phyloP scores from a whole-genome alignment of 2,113 vertebrate species.

The Columbina picui region DNA sequence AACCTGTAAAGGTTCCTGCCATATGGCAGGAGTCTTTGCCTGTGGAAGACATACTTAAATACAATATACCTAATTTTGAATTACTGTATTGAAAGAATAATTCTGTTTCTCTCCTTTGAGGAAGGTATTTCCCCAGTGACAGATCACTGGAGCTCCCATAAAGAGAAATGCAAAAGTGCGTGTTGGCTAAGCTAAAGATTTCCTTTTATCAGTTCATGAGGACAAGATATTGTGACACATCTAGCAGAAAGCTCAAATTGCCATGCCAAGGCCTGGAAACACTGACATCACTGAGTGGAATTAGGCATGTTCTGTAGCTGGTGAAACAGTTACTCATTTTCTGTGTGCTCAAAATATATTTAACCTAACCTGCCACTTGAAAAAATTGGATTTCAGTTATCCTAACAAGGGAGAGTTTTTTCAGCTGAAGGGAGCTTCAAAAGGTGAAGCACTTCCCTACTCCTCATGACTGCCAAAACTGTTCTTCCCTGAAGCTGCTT shows the following conservation, averaged over 20 bases:
- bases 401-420: conserved; percentile 7
- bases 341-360: background rate
- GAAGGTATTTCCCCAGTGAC: background rate
- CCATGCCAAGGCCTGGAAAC: background rate
- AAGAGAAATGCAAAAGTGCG: background rate
- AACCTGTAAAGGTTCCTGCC: background rate
- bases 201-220: background rate
- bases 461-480: background rate
- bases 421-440: conserved; percentile 24
- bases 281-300: background rate
- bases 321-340: background rate
- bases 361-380: background rate
- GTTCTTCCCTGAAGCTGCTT: background rate
- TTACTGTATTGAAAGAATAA: background rate
- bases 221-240: background rate
- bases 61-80: background rate
- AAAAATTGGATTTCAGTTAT: background rate
- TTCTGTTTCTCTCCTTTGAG: background rate
- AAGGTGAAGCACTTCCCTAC: background rate
- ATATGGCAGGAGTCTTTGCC: background rate
- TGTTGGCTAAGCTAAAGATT: background rate
- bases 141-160: background rate
- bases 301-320: background rate
- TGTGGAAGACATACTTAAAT: background rate
- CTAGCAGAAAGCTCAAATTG: background rate